phyloP scores from a whole-genome alignment of 2,113 vertebrate genomes.

The Actenoides lindsayi region DNA sequence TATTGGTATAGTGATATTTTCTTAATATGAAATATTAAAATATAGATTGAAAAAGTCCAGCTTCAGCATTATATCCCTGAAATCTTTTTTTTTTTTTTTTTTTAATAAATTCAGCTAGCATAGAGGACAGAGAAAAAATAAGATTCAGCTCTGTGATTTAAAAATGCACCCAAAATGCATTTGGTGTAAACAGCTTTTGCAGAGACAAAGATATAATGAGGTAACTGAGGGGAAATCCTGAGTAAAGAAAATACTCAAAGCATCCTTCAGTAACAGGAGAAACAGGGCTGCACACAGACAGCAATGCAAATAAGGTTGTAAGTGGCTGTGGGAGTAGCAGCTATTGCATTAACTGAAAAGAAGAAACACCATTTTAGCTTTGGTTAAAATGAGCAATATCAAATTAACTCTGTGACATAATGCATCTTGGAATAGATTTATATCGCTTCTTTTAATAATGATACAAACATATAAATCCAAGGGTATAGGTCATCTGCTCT shows the following conservation, averaged over 20 bases:
- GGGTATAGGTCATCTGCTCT: neutral
- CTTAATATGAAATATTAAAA: neutral
- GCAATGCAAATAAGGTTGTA: neutral
- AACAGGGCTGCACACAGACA: neutral
- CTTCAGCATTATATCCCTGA: neutral
- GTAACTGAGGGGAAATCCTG: neutral
- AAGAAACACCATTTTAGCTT: neutral
- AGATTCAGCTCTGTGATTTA: neutral
- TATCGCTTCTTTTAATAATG: neutral
- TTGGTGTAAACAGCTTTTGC: neutral
- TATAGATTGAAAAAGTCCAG: neutral
- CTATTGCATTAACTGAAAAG: neutral
- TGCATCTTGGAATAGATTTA: neutral
- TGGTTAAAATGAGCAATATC: neutral
- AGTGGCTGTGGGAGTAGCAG: neutral
- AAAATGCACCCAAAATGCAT: neutral
- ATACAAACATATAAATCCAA: neutral
- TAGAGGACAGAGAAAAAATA: neutral
- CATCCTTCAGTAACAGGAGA: neutral
- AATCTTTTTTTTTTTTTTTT: neutral
- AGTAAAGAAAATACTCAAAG: neutral
- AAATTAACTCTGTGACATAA: neutral
- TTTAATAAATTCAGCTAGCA: neutral
- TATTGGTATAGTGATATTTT: neutral
- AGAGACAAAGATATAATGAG: neutral